Evolutionary conservation across 2,888 invertebrate species (phyloP), one percentile per base, ranked within the genome.

Genomic region (Leptopterna dolabrata): DNA sequence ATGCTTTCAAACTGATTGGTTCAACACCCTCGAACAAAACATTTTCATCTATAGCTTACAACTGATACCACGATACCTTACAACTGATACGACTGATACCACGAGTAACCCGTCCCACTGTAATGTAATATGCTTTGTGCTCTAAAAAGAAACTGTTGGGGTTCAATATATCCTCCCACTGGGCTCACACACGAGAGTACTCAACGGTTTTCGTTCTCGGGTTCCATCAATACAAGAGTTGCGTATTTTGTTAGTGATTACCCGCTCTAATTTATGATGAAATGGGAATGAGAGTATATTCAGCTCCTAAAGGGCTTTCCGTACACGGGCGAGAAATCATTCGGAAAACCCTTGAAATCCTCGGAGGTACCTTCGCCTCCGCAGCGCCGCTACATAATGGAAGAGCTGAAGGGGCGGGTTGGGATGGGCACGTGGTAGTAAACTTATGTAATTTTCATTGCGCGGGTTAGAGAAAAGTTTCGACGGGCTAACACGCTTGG

Each of bases 381-480:
- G 27, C 63, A 24, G 24, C 24, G 63, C 63, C 13, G 9, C 63
- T 63, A 63, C 24, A 63, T 63, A 63, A 63, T 63, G 24, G 24
- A 63, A 19, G 24, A 24, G 63, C 13, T 24, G 24, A 51, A 19
- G n/a, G n/a, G 51, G 63, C 24, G 24, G 24, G 63, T 63, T 63
- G 19, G 63, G 24, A 63, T 27, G 36, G 36, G 30, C 78, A 78
- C 78, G 45, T 45, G 45, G 45, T n/a, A n/a, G n/a, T 78, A 11
- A 45, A 78, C 45, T 78, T 78, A 43, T 45, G 78, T 45, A 78
- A 78, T 78, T 78, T 78, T 78, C 78, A 78, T 78, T 45, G 43
- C 43, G 24, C 1, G 24, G 78, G 13, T 0, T 6, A 78, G 78
- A 78, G 78, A 78, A 78, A 78, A 78, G 78, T 78, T 78, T n/a